phyloP scores from a whole-genome alignment of 1,140 invertebrate species.

The Macrobrachium nipponense region DNA sequence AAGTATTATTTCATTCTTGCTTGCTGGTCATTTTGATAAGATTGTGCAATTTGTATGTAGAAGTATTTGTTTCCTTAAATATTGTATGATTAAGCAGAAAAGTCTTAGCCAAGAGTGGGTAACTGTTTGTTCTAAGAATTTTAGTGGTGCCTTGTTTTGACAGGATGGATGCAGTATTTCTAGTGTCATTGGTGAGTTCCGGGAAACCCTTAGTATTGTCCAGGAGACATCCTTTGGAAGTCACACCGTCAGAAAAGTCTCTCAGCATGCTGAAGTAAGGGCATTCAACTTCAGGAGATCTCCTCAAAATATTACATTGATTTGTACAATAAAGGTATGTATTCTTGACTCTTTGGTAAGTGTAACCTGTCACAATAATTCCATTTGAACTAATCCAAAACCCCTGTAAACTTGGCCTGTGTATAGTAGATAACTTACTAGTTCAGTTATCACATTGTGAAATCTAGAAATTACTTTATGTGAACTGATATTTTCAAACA shows the following conservation, averaged over 20 bases:
- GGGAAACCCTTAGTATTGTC: slow-evolving; percentile 24
- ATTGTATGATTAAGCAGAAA: too few relatives aligned
- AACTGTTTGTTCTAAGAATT: background rate
- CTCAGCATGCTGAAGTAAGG: slow-evolving; percentile 14
- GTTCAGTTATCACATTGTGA: too few relatives aligned
- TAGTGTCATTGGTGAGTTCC: slow-evolving; percentile 40
- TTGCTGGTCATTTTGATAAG: too few relatives aligned
- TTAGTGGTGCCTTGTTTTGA: background rate
- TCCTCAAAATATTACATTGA: slow-evolving; percentile 17
- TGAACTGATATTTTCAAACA: too few relatives aligned
- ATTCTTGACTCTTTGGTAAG: background rate
- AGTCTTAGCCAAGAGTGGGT: too few relatives aligned
- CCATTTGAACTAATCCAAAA: background rate
- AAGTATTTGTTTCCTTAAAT: too few relatives aligned
- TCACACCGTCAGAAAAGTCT: slow-evolving; percentile 14
- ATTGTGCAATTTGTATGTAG: too few relatives aligned
- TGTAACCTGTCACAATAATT: background rate
- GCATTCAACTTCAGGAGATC: slow-evolving; percentile 34
- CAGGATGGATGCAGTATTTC: slow-evolving; percentile 49
- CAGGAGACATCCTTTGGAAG: slow-evolving; percentile 6
- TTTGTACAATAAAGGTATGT: slow-evolving; percentile 33
- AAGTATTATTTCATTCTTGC: too few relatives aligned
- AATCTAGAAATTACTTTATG: too few relatives aligned
- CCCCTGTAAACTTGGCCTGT: background rate
- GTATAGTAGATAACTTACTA: background rate